Conservation (phyloP, 2,888 invertebrate species). For the Tipula unca region DNA sequence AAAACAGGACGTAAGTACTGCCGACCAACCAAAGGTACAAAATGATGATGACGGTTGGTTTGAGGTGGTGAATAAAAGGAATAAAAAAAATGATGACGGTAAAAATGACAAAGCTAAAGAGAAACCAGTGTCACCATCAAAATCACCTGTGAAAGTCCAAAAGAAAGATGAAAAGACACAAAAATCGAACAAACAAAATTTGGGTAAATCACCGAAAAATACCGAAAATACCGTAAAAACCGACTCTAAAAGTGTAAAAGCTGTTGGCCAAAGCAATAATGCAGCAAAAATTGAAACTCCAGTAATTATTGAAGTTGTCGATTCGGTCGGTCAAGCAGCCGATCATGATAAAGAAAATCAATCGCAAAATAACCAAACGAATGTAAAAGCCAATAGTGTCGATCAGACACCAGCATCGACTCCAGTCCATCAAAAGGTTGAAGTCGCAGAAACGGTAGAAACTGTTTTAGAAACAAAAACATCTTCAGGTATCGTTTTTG, state of each 20-base stretch:
- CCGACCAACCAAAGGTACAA: background rate
- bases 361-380: background rate
- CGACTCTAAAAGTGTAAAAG: background rate
- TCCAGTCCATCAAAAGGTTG: background rate
- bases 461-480: background rate
- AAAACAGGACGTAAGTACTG: background rate
- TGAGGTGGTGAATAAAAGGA: background rate
- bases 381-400: background rate
- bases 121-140: background rate
- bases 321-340: background rate
- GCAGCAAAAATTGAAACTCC: background rate
- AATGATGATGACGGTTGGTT: slow-evolving; percentile 15
- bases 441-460: background rate
- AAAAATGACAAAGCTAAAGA: background rate
- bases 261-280: background rate
- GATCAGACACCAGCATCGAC: background rate
- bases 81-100: background rate
- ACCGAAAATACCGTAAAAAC: too few relatives aligned
- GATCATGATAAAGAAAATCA: slow-evolving; percentile 16
- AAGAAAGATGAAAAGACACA: background rate
- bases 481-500: background rate
- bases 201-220: background rate
- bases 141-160: background rate
- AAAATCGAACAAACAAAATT: background rate
- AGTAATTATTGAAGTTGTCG: background rate